phyloP scores from a whole-genome alignment of 2,888 invertebrate species.

The Lepas anatifera region DNA sequence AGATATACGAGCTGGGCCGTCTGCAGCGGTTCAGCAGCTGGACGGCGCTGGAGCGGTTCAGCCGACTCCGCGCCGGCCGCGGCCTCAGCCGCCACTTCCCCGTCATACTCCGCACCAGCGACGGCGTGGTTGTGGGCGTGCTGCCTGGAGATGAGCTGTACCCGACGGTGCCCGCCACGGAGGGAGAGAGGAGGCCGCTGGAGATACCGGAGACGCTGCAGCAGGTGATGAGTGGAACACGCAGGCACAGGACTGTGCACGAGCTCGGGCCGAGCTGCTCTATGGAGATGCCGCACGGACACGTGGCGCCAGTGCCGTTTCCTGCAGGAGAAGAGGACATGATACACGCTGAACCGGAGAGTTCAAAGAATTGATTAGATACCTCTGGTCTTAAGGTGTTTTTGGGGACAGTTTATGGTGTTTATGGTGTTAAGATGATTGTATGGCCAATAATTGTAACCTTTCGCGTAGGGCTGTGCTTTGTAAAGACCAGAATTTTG shows the following conservation, averaged over 20 bases:
- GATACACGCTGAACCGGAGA: neutral
- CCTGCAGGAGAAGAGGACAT: neutral
- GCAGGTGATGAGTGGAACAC: neutral
- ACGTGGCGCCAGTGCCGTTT: neutral
- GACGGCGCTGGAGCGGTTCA: neutral
- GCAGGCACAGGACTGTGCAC: neutral
- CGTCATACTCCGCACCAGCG: neutral
- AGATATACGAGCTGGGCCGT: constrained; percentile 12
- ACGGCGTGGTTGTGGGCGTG: neutral
- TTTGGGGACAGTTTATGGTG: no score
- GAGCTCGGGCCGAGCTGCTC: neutral
- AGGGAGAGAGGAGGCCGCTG: neutral
- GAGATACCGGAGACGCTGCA: neutral
- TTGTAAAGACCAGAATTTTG: no score
- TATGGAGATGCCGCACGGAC: neutral
- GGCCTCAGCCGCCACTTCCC: constrained; percentile 5
- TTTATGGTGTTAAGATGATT: no score
- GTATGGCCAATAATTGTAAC: no score
- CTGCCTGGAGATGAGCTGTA: constrained; percentile 5
- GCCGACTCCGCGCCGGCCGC: neutral
- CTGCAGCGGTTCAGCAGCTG: neutral
- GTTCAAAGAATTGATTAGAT: no score
- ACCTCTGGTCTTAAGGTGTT: no score
- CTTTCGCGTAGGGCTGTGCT: no score
- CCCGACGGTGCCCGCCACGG: neutral